phyloP scores from a whole-genome alignment of 1,140 invertebrate species.

The Megathymus violae region DNA sequence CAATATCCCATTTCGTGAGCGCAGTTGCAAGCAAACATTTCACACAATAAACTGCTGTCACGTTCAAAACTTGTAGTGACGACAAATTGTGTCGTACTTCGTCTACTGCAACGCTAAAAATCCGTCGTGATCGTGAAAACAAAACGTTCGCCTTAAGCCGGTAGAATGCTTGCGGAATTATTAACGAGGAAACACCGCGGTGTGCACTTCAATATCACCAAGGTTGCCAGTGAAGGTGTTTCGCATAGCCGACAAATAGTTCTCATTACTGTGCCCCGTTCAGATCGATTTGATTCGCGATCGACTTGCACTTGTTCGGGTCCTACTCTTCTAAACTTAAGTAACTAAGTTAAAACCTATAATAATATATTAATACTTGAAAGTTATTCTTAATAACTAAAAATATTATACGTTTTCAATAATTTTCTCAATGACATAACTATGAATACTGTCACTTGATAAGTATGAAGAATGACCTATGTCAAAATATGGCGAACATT shows the following conservation, averaged over 20 bases:
- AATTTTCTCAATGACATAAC: too few species aligned
- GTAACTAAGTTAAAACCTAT: too few species aligned
- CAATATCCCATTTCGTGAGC: too few species aligned
- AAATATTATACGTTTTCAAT: too few species aligned
- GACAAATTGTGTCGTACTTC: neutral
- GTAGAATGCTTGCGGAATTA: slow-evolving; percentile 57
- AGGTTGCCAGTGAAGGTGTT: slow-evolving; percentile 70
- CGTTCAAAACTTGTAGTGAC: neutral
- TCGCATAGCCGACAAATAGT: slow-evolving; percentile 68
- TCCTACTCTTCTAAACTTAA: too few species aligned
- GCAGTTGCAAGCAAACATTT: too few species aligned
- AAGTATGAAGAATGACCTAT: too few species aligned
- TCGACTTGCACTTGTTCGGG: slow-evolving; percentile 33
- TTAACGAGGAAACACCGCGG: slow-evolving; percentile 62
- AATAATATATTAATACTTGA: too few species aligned
- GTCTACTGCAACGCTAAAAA: neutral
- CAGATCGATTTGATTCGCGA: slow-evolving; percentile 26
- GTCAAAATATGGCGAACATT: too few species aligned
- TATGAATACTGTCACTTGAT: too few species aligned
- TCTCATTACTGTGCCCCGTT: slow-evolving; percentile 56
- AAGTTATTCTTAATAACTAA: too few species aligned
- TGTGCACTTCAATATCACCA: slow-evolving; percentile 51
- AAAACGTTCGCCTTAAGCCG: slow-evolving; percentile 33
- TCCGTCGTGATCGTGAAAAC: slow-evolving; percentile 11
- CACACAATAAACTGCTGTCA: neutral